Conservation (phyloP, 2,797 vertebrate species). For the Myotis findleyi region DNA sequence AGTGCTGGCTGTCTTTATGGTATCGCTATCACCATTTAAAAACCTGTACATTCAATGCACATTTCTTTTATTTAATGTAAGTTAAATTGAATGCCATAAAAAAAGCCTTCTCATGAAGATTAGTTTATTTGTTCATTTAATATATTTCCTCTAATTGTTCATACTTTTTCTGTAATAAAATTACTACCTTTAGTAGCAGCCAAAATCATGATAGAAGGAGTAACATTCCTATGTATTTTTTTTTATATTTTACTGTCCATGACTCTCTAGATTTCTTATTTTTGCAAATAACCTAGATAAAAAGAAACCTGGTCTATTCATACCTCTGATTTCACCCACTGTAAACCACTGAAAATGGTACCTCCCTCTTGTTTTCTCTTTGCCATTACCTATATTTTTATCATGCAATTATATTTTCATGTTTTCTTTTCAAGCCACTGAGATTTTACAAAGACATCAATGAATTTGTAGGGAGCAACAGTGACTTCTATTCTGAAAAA, state of each 20-base stretch:
- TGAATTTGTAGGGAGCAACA: not conserved
- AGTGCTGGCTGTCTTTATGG: not conserved
- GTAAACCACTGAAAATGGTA: not conserved
- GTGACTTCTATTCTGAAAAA: constrained; percentile 50
- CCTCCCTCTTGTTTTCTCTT: not conserved
- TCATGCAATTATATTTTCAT: not conserved
- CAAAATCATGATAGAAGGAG: not conserved
- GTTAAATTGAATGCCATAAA: not conserved
- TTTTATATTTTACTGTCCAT: not conserved
- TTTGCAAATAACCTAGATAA: not conserved
- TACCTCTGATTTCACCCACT: not conserved
- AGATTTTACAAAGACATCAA: not conserved
- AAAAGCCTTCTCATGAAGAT: not conserved
- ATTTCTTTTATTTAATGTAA: not conserved
- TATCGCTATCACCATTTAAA: not conserved
- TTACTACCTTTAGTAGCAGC: not conserved
- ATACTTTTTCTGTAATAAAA: not conserved
- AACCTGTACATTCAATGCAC: not conserved
- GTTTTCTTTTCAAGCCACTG: not conserved
- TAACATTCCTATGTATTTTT: not conserved
- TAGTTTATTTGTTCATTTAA: not conserved
- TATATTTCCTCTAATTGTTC: not conserved
- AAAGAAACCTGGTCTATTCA: not conserved
- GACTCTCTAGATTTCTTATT: not conserved
- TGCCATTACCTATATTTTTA: not conserved